Evolutionary conservation across 2,797 vertebrate genomes (phyloP), one percentile per base, ranked within the genome.

Genomic region (Enteromius viviparus): DNA sequence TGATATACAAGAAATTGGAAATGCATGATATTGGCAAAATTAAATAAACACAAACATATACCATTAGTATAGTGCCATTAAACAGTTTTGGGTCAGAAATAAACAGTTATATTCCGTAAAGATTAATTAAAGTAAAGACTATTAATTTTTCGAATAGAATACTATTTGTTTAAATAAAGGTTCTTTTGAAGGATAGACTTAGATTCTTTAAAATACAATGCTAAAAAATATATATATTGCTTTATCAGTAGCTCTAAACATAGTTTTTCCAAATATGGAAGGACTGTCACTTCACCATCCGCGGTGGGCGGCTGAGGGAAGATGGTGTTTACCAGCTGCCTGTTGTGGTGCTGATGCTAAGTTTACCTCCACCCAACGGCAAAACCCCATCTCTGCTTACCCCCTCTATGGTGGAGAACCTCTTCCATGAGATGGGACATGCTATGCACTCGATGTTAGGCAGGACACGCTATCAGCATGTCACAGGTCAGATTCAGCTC

Each of bases 391-490:
- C 96, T 0, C 92, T 99, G 32, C 91, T 99, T 8, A 97, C 95
- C 3, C 98, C 98, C 0, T 95, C 96, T 19, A 98, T 98, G 97
- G 97, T 98, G 97, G 98, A 99, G 88, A 99, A 99, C 90, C 97
- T 99, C 32, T 99, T 99, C 92, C 98, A 99, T 32, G 98, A 99
- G 91, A 99, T 99, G 97, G 98, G 98, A 0, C 98, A 99, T 47
- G 98, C 98, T 83, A 97, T 99, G 97, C 98, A 99, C 91, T 99
- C 98, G 2, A 99, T 99, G 98, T 91, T 99, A 83, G 98, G 97
- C 60, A 95, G 98, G 85, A 98, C 97, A 62, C 95, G 94, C 40
- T 99, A 99, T 91, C 98, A 99, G 68, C 98, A 99, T 0, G 95
- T 98, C 80, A 98, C 97, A 32, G 98, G 98, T 99, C 34, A 60